Conservation (phyloP, 2,888 invertebrate genomes). For the Rhagium mordax region DNA sequence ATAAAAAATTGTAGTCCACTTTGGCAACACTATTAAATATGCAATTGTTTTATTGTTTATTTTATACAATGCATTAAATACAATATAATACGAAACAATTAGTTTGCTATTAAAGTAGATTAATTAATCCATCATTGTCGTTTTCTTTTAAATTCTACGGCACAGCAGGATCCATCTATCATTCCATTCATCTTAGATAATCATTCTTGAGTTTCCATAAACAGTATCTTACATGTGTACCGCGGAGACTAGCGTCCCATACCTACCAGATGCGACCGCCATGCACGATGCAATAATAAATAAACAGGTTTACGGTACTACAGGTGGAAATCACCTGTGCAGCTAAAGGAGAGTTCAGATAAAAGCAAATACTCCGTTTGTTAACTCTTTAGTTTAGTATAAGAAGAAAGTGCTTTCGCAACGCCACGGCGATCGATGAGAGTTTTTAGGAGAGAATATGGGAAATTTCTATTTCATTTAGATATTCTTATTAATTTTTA, state of each 20-base stretch:
- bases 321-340: conserved; percentile 47
- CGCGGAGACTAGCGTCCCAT: conserved; percentile 27
- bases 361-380: too few species aligned
- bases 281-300: conserved; percentile 25
- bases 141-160: conserved; percentile 14
- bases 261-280: conserved; percentile 43
- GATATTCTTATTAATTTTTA: too few species aligned
- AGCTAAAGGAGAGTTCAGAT: conserved; percentile 20
- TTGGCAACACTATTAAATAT: too few species aligned
- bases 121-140: neutral
- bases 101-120: neutral
- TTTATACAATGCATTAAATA: too few species aligned
- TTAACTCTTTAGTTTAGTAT: too few species aligned
- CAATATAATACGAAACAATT: neutral
- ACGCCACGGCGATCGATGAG: neutral
- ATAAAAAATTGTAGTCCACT: too few species aligned
- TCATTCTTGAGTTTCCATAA: conserved; percentile 12
- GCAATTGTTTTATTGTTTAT: too few species aligned
- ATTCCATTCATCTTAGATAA: conserved; percentile 2
- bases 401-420: conserved; percentile 31
- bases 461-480: too few species aligned
- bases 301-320: conserved; percentile 39
- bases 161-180: conserved; percentile 19
- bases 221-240: conserved; percentile 17
- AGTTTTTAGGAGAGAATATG: neutral